These are phyloP conservation scores for Cettia cetti DNA, from an alignment of 2,113 vertebrate species.

Conservation along the genomic window DNA sequence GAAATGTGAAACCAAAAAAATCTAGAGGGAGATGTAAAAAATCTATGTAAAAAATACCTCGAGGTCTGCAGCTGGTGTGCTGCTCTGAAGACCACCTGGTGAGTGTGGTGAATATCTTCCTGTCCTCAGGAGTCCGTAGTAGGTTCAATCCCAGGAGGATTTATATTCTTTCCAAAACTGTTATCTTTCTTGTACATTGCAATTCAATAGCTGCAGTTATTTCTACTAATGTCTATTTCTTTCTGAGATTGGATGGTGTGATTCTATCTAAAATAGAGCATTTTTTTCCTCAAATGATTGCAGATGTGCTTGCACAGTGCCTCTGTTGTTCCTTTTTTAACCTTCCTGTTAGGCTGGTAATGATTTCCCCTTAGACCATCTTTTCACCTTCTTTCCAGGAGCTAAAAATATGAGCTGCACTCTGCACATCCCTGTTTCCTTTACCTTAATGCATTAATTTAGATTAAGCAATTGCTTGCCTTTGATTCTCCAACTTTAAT, in stretches of 20 bases:
- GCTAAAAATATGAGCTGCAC: background rate
- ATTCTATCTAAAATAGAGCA: background rate
- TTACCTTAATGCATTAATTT: background rate
- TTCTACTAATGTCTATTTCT: background rate
- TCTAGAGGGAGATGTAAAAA: background rate
- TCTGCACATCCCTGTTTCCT: background rate
- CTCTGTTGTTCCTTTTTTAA: constrained; percentile 2
- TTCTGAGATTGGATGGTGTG: background rate
- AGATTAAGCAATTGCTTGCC: background rate
- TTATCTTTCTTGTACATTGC: background rate
- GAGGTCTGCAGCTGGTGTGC: background rate
- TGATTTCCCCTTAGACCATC: constrained; percentile 28
- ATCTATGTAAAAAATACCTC: background rate
- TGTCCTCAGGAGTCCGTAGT: background rate
- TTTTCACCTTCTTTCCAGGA: constrained; percentile 9
- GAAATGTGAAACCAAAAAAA: background rate
- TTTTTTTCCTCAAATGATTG: background rate
- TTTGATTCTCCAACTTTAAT: background rate
- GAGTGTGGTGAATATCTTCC: background rate
- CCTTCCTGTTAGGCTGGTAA: background rate
- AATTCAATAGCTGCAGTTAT: background rate
- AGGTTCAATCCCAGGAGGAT: background rate
- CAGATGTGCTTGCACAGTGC: background rate
- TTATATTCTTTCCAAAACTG: background rate
- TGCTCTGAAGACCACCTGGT: background rate